Percentiles rank a stretch among this genome's conserved stretches.
Conservation (phyloP, 2,113 vertebrate genomes). For the Alces alces region DNA sequence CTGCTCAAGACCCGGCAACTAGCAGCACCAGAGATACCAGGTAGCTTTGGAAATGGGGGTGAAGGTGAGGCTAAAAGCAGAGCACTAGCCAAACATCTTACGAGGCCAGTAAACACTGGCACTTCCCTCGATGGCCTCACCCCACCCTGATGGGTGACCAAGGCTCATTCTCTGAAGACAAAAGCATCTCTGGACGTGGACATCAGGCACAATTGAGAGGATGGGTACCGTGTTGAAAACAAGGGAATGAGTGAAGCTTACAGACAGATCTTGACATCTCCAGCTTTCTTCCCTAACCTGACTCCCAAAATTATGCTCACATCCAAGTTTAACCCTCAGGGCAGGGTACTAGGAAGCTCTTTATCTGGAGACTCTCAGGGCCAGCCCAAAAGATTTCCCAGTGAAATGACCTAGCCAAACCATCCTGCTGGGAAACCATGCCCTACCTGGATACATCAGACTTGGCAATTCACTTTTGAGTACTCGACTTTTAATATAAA, state of each 20-base stretch:
- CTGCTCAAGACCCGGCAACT: background rate
- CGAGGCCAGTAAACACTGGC: background rate
- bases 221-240: background rate
- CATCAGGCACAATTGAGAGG: background rate
- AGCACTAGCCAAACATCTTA: background rate
- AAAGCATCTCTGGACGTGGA: fast-evolving
- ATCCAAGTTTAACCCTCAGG: background rate
- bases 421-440: background rate
- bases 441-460: background rate
- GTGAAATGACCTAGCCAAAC: background rate
- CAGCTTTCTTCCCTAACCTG: background rate
- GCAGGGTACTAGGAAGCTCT: background rate
- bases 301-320: background rate
- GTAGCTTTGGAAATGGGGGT: background rate
- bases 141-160: background rate
- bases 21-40: background rate
- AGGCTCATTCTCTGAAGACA: background rate
- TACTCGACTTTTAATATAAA: background rate
- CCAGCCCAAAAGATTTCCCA: background rate
- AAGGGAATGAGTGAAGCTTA: background rate
- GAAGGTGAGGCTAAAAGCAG: background rate
- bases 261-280: too few relatives aligned
- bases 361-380: background rate
- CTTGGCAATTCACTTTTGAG: background rate
- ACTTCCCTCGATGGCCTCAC: background rate